Base-by-base conservation (phyloP, 1,140 invertebrate species). In the Neomicropteryx cornuta region DNA sequence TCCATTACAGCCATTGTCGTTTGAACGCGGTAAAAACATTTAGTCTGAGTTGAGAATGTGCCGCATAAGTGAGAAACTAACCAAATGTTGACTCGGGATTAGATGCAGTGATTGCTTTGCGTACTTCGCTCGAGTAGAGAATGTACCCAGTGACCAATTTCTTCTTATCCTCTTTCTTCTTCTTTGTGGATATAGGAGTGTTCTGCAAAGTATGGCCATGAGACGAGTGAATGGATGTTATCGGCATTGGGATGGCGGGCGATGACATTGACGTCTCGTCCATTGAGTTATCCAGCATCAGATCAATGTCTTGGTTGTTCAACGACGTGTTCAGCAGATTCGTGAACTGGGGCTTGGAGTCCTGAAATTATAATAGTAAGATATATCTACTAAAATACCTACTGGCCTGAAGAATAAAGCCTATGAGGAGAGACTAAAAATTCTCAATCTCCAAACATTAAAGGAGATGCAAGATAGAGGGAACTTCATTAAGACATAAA, bases 131-230 rank as follows among this genome's bases (percentile, higher is more conserved):
- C 11, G 96, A 96, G 72, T 97, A 99, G 18, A 99, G 75, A 55
- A 99, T 98, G 67, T 99, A 99, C 8, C 95, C 95, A 50, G 92
- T 96, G 42, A 97, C 87, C 46, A 94, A 73, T 73, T 92, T 92
- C 62, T 86, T 86, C 46, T 78, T 78, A 46, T 71, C 71, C 55
- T 79, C 71, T 71, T 89, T 88, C 72, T 79, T 68, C 53, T 65
- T 65, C 52, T 66, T 64, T 36, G 50, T 45, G 28, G 63, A 56
- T 3, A 48, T 43, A 0, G 68, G 67, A 2, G 68, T 64, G 3
- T 66, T 55, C 2, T 67, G 48, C 0, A 59, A 53, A 14, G 45
- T 44, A 18, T 40, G 47, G 24, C 18, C 51, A 27, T 41, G 39
- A 0, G 55, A 51, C 36, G 61, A 58, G 18, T 55, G 57, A 17